Conservation (phyloP, 2,888 invertebrate species). For the Elgonia sp. region DNA sequence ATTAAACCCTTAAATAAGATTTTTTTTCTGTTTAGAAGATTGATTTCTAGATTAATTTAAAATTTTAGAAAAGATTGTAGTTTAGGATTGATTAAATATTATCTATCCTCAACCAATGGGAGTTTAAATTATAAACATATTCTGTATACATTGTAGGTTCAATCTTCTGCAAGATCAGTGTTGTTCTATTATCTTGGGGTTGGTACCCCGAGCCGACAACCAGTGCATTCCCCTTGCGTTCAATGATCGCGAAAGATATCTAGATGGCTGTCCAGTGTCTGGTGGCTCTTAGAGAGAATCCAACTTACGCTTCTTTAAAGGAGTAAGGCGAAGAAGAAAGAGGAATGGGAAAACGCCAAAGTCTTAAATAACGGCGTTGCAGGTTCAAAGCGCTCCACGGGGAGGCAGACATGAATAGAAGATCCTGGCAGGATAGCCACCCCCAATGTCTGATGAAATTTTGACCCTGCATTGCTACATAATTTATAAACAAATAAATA, state of each 20-base stretch:
- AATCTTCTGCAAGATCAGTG: too few species aligned
- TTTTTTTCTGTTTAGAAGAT: too few species aligned
- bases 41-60: too few species aligned
- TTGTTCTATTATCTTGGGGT: slow-evolving; percentile 57
- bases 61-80: too few species aligned
- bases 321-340: slow-evolving; percentile 36
- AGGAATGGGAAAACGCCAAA: slow-evolving; percentile 77
- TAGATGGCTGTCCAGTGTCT: slow-evolving; percentile 82
- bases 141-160: too few species aligned
- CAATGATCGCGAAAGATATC: slow-evolving; percentile 82
- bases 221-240: slow-evolving; percentile 80
- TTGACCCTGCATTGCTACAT: background rate
- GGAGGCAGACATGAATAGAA: slow-evolving; percentile 46
- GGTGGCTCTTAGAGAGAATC: slow-evolving; percentile 78
- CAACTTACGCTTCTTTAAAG: slow-evolving; percentile 77
- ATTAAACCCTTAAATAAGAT: too few species aligned
- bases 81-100: too few species aligned
- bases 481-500: too few species aligned
- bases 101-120: too few species aligned
- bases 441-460: slow-evolving; percentile 10
- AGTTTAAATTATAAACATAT: too few species aligned
- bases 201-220: slow-evolving; percentile 77
- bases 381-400: slow-evolving; percentile 65
- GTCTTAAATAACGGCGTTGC: slow-evolving; percentile 83
- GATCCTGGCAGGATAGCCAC: slow-evolving; percentile 40